Evolutionary conservation across 2,888 invertebrate genomes (phyloP).

Genomic region (Epistrophe eligans): DNA sequence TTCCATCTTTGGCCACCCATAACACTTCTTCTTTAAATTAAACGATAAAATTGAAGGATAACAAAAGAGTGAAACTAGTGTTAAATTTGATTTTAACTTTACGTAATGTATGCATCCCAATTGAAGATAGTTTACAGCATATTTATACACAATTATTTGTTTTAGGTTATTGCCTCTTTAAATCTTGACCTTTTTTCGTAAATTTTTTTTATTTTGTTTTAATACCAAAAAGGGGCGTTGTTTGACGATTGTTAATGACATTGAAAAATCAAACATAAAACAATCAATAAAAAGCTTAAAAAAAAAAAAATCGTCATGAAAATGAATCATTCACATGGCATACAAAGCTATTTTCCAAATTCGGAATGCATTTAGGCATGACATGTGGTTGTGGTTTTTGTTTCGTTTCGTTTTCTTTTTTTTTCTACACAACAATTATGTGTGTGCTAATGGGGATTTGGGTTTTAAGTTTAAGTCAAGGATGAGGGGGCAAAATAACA

Average conservation of each 20-base stretch:
- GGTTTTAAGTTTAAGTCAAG: constrained; percentile 19
- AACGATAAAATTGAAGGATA: too few relatives aligned
- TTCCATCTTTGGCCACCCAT: too few relatives aligned
- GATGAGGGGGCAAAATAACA: constrained; percentile 7
- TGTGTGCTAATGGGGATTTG: not conserved
- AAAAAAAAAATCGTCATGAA: constrained; percentile 1
- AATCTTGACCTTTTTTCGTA: constrained; percentile 17
- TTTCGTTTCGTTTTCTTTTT: not conserved
- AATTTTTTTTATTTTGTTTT: not conserved
- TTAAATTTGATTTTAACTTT: too few relatives aligned
- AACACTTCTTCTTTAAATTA: too few relatives aligned
- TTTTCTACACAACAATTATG: not conserved
- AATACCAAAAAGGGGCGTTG: constrained; percentile 23
- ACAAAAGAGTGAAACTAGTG: too few relatives aligned
- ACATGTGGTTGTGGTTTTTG: not conserved
- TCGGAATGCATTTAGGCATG: constrained; percentile 23
- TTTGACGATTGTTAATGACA: constrained; percentile 23
- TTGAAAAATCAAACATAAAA: constrained; percentile 31
- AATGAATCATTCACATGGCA: constrained; percentile 14
- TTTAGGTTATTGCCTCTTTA: constrained; percentile 18
- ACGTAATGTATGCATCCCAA: not conserved
- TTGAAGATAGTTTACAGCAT: not conserved
- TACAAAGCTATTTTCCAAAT: not conserved
- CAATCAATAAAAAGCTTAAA: constrained; percentile 10
- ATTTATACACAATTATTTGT: not conserved